phyloP scores from a whole-genome alignment of 2,797 vertebrate genomes.

The Typhlichthys subterraneus region DNA sequence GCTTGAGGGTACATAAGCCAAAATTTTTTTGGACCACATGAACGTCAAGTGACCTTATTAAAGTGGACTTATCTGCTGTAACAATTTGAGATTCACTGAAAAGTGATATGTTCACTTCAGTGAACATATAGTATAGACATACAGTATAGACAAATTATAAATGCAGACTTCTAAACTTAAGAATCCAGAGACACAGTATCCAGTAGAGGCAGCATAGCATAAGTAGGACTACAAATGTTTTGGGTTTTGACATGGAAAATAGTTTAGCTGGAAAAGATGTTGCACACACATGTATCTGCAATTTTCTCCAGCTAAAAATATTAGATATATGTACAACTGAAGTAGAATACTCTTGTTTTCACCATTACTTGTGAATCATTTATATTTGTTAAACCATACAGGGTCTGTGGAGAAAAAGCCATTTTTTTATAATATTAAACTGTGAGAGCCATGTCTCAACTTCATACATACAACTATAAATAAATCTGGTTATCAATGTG shows the following conservation, averaged over 20 bases:
- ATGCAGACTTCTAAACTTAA: slow-evolving; percentile 14
- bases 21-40: slow-evolving; percentile 82
- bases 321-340: background rate
- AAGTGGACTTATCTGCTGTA: slow-evolving; percentile 63
- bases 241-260: slow-evolving; percentile 6
- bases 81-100: slow-evolving; percentile 17
- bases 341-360: background rate
- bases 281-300: slow-evolving; percentile 4
- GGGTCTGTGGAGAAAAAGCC: slow-evolving; percentile 52
- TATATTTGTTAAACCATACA: slow-evolving; percentile 26
- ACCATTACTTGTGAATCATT: slow-evolving; percentile 1
- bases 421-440: slow-evolving; percentile 48
- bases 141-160: slow-evolving; percentile 4
- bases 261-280: background rate
- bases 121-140: background rate
- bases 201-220: too few species aligned
- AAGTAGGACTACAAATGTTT: background rate
- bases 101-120: slow-evolving; percentile 1
- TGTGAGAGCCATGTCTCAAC: slow-evolving; percentile 29
- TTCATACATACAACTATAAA: slow-evolving; percentile 43
- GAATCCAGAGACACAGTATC: background rate
- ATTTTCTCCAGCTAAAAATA: background rate
- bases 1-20: slow-evolving; percentile 74
- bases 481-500: slow-evolving; percentile 29
- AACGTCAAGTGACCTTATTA: slow-evolving; percentile 91